Percentiles rank a stretch among this genome's conserved stretches.
Conservation (phyloP, 2,797 vertebrate genomes). For the Delichon dasypus region DNA sequence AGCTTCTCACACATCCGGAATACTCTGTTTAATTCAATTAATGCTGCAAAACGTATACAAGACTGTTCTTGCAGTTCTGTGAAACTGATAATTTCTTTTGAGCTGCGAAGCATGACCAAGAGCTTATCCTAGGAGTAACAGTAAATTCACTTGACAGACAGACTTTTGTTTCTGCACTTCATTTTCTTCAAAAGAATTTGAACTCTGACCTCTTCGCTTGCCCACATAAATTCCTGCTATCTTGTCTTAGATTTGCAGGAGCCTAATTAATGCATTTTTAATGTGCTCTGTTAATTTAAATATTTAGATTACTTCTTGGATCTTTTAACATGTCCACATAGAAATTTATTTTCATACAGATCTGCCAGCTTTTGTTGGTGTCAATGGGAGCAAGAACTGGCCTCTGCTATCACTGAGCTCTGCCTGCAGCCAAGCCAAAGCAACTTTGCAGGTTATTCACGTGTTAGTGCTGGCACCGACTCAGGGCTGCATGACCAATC, state of each 20-base stretch:
- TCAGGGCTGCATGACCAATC: not conserved
- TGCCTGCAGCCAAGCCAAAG: not conserved
- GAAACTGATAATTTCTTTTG: not conserved
- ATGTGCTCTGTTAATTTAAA: not conserved
- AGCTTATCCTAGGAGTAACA: not conserved
- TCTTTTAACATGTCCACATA: not conserved
- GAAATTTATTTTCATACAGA: not conserved
- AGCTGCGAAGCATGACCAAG: not conserved
- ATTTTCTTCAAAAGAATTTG: constrained; percentile 13
- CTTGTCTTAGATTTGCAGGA: not conserved
- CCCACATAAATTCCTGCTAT: not conserved
- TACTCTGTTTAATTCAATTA: constrained; percentile 11
- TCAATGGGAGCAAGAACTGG: not conserved
- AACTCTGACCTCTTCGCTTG: not conserved
- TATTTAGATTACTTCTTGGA: not conserved
- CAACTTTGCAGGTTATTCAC: not conserved
- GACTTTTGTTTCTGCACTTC: not conserved
- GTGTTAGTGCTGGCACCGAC: not conserved
- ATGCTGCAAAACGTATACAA: not conserved
- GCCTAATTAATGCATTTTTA: not conserved
- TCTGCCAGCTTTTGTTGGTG: not conserved
- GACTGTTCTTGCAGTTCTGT: not conserved
- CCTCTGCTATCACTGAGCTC: not conserved
- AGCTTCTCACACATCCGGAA: not conserved
- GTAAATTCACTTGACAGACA: not conserved